phyloP scores from a whole-genome alignment of 30 jellyfish, hydroid and myxozoan species.

The Chironex yamaguchii region DNA sequence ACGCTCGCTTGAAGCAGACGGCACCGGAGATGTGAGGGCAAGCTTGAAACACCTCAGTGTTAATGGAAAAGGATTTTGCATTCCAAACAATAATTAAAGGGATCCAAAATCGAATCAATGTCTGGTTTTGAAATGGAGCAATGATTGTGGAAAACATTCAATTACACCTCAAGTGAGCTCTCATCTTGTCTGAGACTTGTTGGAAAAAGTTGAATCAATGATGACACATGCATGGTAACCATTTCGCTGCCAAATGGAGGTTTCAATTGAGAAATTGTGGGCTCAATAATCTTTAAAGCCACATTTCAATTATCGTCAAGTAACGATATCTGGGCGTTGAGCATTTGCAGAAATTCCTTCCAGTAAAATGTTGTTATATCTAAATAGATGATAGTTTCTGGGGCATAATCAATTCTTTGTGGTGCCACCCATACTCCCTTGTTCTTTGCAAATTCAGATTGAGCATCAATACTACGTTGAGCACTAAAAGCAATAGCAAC shows the following conservation, averaged over 20 bases:
- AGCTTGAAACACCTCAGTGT: not conserved
- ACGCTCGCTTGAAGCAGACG: slow-evolving; percentile 35
- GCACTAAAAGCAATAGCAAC: slow-evolving; percentile 53
- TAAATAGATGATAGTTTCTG: slow-evolving; percentile 20
- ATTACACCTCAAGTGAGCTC: slow-evolving; percentile 3
- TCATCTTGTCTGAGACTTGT: slow-evolving; percentile 15
- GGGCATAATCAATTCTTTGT: slow-evolving; percentile 51
- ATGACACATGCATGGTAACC: slow-evolving; percentile 9
- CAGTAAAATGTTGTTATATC: not conserved
- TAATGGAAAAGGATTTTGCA: no score
- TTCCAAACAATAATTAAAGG: not conserved
- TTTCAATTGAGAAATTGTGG: not conserved
- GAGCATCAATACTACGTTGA: slow-evolving; percentile 56
- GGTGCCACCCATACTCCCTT: slow-evolving; percentile 55
- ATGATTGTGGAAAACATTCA: not conserved
- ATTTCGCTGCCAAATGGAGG: slow-evolving; percentile 2
- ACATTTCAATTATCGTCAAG: slow-evolving; percentile 22
- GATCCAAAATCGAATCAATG: not conserved
- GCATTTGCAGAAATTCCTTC: no score
- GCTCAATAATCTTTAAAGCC: slow-evolving; percentile 24
- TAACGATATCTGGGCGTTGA: slow-evolving; percentile 18
- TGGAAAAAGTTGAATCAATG: slow-evolving; percentile 41
- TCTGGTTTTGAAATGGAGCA: not conserved
- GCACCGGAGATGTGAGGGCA: slow-evolving; percentile 15
- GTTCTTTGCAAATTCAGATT: slow-evolving; percentile 61